Percentiles rank a stretch among this genome's conserved stretches.
Evolutionary conservation across 2,888 invertebrate species (phyloP).

Genomic region (Hecatera dysodea): DNA sequence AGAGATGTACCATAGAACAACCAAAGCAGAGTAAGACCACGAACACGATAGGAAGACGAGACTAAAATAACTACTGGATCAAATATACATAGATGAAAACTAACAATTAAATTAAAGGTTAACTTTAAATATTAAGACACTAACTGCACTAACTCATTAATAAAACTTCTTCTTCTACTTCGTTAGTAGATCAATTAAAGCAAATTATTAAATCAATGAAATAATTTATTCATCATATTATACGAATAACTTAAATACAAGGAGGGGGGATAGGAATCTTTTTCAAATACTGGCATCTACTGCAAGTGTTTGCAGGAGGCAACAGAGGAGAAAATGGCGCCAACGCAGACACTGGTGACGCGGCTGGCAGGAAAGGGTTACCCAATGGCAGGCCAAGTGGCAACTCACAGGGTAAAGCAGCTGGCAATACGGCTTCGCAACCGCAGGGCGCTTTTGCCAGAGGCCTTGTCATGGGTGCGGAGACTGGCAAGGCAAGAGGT

Average conservation of each 20-base stretch:
- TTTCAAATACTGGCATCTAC: conserved; percentile 76
- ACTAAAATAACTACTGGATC: too few relatives aligned
- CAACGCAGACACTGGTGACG: conserved; percentile 78
- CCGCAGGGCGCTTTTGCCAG: conserved; percentile 40
- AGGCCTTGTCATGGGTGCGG: conserved; percentile 18
- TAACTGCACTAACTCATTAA: too few relatives aligned
- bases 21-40: too few relatives aligned
- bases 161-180: too few relatives aligned
- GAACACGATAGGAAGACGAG: too few relatives aligned
- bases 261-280: conserved; percentile 84
- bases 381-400: conserved; percentile 7
- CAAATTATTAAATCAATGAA: conserved; percentile 14
- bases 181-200: too few relatives aligned
- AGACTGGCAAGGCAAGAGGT: neutral
- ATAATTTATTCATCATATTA: conserved; percentile 39
- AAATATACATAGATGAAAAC: too few relatives aligned
- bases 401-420: conserved; percentile 5
- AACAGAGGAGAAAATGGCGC: conserved; percentile 66
- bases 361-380: conserved; percentile 76
- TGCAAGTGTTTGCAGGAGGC: conserved; percentile 71
- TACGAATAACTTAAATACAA: conserved; percentile 69
- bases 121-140: too few relatives aligned
- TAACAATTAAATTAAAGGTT: too few relatives aligned
- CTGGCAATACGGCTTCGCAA: conserved; percentile 36
- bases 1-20: too few relatives aligned